Percentiles rank a stretch among this genome's conserved stretches.
Conservation (phyloP, 2,888 invertebrate genomes). For the Drosophila neonasuta region DNA sequence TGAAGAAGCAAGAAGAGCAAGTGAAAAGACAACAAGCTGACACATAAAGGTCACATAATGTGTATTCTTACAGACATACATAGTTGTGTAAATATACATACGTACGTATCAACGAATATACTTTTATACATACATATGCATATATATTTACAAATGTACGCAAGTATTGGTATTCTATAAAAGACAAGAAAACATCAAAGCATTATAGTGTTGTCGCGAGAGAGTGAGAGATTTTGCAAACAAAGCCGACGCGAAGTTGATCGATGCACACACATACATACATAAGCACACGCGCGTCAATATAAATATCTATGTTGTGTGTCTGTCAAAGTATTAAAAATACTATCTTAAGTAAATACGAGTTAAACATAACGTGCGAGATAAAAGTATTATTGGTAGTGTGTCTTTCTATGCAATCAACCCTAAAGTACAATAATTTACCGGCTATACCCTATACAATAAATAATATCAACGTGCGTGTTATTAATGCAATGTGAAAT, state of each 20-base stretch:
- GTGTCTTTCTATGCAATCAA: slow-evolving; percentile 4
- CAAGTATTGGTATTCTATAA: slow-evolving; percentile 18
- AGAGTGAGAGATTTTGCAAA: slow-evolving; percentile 21
- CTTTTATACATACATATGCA: slow-evolving; percentile 8
- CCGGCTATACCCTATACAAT: slow-evolving; percentile 4
- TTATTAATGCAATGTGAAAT: not conserved
- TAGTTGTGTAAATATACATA: slow-evolving; percentile 11
- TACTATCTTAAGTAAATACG: slow-evolving; percentile 16
- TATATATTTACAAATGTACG: slow-evolving; percentile 5
- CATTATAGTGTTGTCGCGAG: slow-evolving; percentile 18
- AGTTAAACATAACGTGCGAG: slow-evolving; percentile 17
- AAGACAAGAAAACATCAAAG: slow-evolving; percentile 21
- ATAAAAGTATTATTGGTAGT: slow-evolving; percentile 8
- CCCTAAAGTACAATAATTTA: slow-evolving; percentile 5
- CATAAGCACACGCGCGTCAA: slow-evolving; percentile 13
- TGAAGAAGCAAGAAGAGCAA: slow-evolving; percentile 18
- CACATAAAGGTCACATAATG: slow-evolving; percentile 64
- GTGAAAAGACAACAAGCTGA: slow-evolving; percentile 42
- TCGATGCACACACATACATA: slow-evolving; percentile 13
- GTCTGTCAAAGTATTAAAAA: slow-evolving; percentile 1
- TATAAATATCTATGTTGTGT: slow-evolving; percentile 4
- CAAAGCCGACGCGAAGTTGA: slow-evolving; percentile 29
- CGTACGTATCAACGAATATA: not conserved
- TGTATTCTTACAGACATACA: slow-evolving; percentile 27
- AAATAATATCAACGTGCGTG: not conserved